These are phyloP conservation scores for Siniperca chuatsi DNA, from an alignment of 2,113 vertebrate genomes.

Conservation along the genomic window DNA sequence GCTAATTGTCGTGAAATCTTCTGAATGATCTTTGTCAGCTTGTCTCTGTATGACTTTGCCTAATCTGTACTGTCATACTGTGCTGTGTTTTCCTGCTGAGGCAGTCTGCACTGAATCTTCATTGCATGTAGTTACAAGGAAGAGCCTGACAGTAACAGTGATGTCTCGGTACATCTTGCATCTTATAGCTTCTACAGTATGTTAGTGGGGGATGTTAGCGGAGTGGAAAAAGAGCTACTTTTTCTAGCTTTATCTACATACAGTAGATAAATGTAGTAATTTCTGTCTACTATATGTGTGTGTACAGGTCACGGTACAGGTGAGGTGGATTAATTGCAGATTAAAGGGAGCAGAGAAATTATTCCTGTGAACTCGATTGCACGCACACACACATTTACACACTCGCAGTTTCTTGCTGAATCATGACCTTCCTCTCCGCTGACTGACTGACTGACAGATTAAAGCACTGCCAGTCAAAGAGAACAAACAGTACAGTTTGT, in stretches of 20 bases:
- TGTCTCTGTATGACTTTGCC: constrained; percentile 28
- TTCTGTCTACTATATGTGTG: neutral
- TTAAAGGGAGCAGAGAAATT: constrained; percentile 52
- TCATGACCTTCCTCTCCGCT: constrained; percentile 61
- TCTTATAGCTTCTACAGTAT: constrained; percentile 1
- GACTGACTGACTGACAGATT: constrained; percentile 47
- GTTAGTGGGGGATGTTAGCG: neutral
- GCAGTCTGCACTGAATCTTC: neutral
- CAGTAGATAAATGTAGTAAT: constrained; percentile 3
- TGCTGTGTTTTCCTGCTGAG: constrained; percentile 13
- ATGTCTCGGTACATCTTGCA: neutral
- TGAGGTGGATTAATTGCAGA: constrained; percentile 42
- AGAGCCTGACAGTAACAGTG: neutral
- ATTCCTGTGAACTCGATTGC: constrained; percentile 34
- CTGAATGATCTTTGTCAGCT: constrained; percentile 2
- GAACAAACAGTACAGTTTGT: constrained; percentile 32
- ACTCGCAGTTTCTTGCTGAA: constrained; percentile 59
- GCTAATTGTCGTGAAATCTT: constrained; percentile 2
- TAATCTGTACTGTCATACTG: neutral
- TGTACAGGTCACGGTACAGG: constrained; percentile 19
- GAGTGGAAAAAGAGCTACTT: neutral
- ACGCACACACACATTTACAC: constrained; percentile 5
- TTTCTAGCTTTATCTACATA: neutral
- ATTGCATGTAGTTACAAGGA: neutral
- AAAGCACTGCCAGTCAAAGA: constrained; percentile 41